Evolutionary conservation across 2,888 invertebrate genomes (phyloP), one percentile per base, ranked within the genome.

Genomic region (Mesoligia furuncula): DNA sequence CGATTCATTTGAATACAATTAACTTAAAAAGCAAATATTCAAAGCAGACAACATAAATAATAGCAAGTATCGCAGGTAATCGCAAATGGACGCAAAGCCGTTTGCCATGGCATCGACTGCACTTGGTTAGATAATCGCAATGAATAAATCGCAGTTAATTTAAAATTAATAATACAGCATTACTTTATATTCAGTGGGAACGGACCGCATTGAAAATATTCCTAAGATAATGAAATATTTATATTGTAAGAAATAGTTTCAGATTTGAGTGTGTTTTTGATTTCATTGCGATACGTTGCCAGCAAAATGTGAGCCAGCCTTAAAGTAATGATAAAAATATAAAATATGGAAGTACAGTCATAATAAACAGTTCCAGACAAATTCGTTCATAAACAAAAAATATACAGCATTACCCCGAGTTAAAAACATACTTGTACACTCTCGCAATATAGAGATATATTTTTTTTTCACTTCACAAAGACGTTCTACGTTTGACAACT

Each of bases 1-100:
- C 88, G 83, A 89, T 83, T 81, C 69, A 83, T 85, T 85, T 81
- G 75, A 77, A 81, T 81, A 81, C 61, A 81, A 71, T 70, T 75
- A 75, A 57, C 54, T 75, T 62, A 83, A 85, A 86, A 81, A 74
- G 80, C 61, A 75, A 78, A 70, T 71, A 79, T 77, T 74, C 27
- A 45, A 70, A 76, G 48, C 39, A 73, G 57, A 61, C 39, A 74
- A 69, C 20, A 1, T 70, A 48, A 64, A 66, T 15, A 45, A 27
- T 61, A 54, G 31, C 61, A 65, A 64, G 17, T 39, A 24, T 73
- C 59, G 31, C 73, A 64, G 42, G 24, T 74, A 51, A 65, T 76
- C 80, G 77, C 85, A 81, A 66, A 76, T 64, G 31, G 54, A 45
- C 84, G 83, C 83, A 75, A 73, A 77, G 77, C 66, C 20, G 59